phyloP scores from a whole-genome alignment of 2,113 vertebrate species.

The Noturus placidus region DNA sequence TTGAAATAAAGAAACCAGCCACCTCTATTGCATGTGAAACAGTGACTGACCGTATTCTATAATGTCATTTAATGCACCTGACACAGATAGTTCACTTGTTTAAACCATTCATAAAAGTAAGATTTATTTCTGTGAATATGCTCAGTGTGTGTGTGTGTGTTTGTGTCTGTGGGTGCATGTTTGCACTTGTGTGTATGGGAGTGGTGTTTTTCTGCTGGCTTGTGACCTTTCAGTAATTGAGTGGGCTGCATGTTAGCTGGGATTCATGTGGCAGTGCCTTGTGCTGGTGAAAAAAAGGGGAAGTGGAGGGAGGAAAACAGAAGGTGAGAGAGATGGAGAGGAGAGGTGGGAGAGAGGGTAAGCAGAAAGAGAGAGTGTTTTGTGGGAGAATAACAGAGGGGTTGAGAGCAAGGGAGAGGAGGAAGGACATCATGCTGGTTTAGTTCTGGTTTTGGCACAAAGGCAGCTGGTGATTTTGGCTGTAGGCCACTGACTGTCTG shows the following conservation, averaged over 20 bases:
- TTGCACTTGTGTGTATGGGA: neutral
- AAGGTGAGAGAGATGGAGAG: slow-evolving; percentile 9
- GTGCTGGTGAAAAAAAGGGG: slow-evolving; percentile 24
- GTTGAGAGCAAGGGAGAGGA: slow-evolving; percentile 6
- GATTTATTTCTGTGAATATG: neutral
- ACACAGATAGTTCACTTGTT: neutral
- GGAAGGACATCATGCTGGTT: slow-evolving; percentile 40
- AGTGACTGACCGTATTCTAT: neutral
- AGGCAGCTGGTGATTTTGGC: slow-evolving; percentile 34
- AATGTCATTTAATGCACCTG: neutral
- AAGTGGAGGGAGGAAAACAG: neutral
- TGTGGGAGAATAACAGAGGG: slow-evolving; percentile 26
- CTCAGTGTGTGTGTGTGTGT: neutral
- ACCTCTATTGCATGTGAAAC: neutral
- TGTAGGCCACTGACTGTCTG: slow-evolving; percentile 23
- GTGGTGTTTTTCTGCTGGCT: slow-evolving; percentile 28
- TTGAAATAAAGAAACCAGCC: neutral
- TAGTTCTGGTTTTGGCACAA: slow-evolving; percentile 38
- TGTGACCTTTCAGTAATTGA: slow-evolving; percentile 50
- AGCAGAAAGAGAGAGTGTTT: slow-evolving; percentile 16
- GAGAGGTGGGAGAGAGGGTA: neutral
- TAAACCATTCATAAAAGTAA: neutral
- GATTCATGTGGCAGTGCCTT: slow-evolving; percentile 43
- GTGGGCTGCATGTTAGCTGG: slow-evolving; percentile 38
- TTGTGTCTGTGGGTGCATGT: neutral